Conservation (phyloP, 2,888 invertebrate genomes). For the Gastrophysa polygoni region DNA sequence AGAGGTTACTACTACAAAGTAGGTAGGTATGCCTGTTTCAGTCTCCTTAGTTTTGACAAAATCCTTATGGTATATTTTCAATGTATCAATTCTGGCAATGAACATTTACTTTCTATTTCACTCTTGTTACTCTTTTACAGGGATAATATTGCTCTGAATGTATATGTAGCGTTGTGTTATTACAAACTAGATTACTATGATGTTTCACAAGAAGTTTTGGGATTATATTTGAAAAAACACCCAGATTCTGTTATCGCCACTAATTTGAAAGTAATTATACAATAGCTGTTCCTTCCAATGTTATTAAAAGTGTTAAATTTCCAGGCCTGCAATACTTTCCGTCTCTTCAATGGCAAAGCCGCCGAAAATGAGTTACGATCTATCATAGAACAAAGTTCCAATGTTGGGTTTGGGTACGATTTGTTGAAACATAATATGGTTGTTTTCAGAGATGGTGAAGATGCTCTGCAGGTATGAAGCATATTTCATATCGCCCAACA, state of each 20-base stretch:
- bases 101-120: too few species aligned
- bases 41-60: too few species aligned
- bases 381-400: slow-evolving; percentile 74
- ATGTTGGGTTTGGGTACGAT: slow-evolving; percentile 84
- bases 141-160: slow-evolving; percentile 91
- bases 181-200: slow-evolving; percentile 99
- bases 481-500: neutral
- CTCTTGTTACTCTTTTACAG: slow-evolving; percentile 60
- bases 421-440: slow-evolving; percentile 94
- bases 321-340: slow-evolving; percentile 79
- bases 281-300: neutral
- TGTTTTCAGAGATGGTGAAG: slow-evolving; percentile 93
- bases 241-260: slow-evolving; percentile 94
- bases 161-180: slow-evolving; percentile 96
- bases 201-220: slow-evolving; percentile 96
- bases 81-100: neutral
- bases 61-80: too few species aligned
- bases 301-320: slow-evolving; percentile 1
- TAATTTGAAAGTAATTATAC: slow-evolving; percentile 76
- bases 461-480: slow-evolving; percentile 80
- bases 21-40: slow-evolving; percentile 76
- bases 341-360: slow-evolving; percentile 90
- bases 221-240: slow-evolving; percentile 88
- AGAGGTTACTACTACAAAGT: slow-evolving; percentile 87
- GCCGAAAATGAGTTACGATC: slow-evolving; percentile 91